A percentile compares a stretch with the other conserved stretches of the same genome.
Evolutionary conservation across 2,797 vertebrate genomes (phyloP).

Genomic region (Denticeps clupeoides): DNA sequence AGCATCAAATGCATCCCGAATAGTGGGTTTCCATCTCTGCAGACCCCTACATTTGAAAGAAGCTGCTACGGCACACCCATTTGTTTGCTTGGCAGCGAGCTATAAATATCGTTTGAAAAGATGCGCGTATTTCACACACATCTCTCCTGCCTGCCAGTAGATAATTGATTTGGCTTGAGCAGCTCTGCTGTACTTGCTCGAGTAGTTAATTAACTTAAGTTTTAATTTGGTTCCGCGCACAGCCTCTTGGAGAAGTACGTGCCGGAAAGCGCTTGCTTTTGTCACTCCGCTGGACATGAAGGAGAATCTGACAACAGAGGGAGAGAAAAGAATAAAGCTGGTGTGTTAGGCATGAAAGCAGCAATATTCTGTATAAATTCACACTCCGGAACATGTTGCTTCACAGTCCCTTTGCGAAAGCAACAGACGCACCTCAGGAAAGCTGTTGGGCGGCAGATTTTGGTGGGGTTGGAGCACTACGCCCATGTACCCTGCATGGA

Average conservation of each 20-base stretch:
- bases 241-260: background rate
- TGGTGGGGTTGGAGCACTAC: no score
- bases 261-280: background rate
- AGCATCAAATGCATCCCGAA: no score
- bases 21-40: no score
- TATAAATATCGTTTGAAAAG: slow-evolving; percentile 12
- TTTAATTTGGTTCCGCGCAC: slow-evolving; percentile 45
- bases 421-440: no score
- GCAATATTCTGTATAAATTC: no score
- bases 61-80: background rate
- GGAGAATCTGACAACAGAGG: no score
- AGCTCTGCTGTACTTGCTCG: slow-evolving; percentile 46
- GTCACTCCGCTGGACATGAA: background rate
- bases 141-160: slow-evolving; percentile 46
- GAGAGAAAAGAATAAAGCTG: no score
- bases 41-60: background rate
- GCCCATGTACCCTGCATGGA: no score
- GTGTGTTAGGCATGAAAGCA: no score
- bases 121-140: slow-evolving; percentile 26
- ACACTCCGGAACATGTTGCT: no score
- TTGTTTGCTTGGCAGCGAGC: slow-evolving; percentile 5
- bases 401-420: no score
- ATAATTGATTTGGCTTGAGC: slow-evolving; percentile 57
- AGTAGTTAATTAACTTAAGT: slow-evolving; percentile 58
- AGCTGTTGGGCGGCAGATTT: no score